Conservation (phyloP, 2,888 invertebrate genomes). For the Drosophila mulleri region DNA sequence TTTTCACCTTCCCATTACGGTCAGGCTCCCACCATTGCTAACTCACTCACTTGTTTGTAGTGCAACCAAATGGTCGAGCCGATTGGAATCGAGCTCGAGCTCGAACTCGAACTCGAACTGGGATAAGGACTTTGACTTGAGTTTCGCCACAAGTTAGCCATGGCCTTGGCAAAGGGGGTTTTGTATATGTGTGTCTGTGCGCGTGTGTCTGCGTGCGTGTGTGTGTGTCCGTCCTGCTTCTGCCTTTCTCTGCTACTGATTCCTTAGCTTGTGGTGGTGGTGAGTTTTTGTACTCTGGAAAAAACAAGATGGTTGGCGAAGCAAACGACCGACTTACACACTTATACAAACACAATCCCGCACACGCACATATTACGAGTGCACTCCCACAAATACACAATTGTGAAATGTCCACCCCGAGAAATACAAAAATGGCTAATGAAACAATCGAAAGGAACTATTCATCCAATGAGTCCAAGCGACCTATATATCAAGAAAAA, state of each 20-base stretch:
- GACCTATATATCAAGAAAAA: neutral
- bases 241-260: conserved; percentile 8
- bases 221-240: neutral
- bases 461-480: conserved; percentile 21
- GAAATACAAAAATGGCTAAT: conserved; percentile 20
- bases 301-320: conserved; percentile 75
- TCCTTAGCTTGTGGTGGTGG: conserved; percentile 26
- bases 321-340: conserved; percentile 20
- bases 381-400: conserved; percentile 5
- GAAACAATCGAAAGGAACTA: conserved; percentile 12
- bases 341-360: conserved; percentile 2
- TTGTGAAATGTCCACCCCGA: conserved; percentile 51
- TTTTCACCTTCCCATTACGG: neutral
- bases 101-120: conserved; percentile 24
- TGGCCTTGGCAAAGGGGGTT: conserved; percentile 40
- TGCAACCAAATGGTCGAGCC: conserved; percentile 19
- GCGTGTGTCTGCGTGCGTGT: neutral
- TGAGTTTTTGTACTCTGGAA: conserved; percentile 36
- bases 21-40: neutral
- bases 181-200: neutral
- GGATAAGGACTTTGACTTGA: neutral
- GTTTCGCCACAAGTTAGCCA: conserved; percentile 1
- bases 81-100: conserved; percentile 25
- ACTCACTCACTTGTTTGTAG: neutral
- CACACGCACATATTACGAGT: conserved; percentile 7